phyloP scores from a whole-genome alignment of 2,797 vertebrate species.

The Aulostomus chinensis region DNA sequence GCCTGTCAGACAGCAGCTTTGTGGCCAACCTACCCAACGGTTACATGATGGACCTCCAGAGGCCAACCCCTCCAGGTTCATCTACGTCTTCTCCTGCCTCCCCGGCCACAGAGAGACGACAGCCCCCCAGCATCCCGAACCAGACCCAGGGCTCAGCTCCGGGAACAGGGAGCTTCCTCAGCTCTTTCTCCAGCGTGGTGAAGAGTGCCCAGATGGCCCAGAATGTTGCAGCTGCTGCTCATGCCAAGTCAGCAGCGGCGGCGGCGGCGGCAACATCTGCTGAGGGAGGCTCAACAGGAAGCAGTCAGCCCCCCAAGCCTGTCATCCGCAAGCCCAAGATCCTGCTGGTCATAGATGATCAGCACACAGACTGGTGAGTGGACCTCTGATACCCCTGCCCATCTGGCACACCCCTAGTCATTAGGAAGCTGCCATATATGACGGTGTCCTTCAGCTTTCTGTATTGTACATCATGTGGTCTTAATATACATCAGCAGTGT shows the following conservation, averaged over 20 bases:
- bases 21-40: conserved; percentile 96
- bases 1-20: conserved; percentile 96
- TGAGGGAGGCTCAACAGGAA: conserved; percentile 41
- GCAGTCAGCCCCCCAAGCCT: conserved; percentile 57
- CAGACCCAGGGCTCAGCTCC: conserved; percentile 50
- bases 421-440: no score
- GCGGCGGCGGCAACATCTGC: conserved; percentile 48
- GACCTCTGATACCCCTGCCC: not conserved
- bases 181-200: conserved; percentile 94
- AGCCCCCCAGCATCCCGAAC: conserved; percentile 75
- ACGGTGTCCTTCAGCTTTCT: no score
- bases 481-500: no score
- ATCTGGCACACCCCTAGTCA: no score
- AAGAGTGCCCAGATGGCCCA: conserved; percentile 86
- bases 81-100: conserved; percentile 89
- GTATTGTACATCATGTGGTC: no score
- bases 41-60: conserved; percentile 95
- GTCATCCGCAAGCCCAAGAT: conserved; percentile 87
- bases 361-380: conserved; percentile 94
- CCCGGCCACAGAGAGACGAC: conserved; percentile 87
- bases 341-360: conserved; percentile 90
- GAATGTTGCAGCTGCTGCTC: conserved; percentile 72
- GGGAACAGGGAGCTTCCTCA: conserved; percentile 85
- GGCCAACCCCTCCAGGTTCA: conserved; percentile 82
- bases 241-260: conserved; percentile 73